Conservation (phyloP, 2,113 vertebrate species). For the Lagopus leucura region DNA sequence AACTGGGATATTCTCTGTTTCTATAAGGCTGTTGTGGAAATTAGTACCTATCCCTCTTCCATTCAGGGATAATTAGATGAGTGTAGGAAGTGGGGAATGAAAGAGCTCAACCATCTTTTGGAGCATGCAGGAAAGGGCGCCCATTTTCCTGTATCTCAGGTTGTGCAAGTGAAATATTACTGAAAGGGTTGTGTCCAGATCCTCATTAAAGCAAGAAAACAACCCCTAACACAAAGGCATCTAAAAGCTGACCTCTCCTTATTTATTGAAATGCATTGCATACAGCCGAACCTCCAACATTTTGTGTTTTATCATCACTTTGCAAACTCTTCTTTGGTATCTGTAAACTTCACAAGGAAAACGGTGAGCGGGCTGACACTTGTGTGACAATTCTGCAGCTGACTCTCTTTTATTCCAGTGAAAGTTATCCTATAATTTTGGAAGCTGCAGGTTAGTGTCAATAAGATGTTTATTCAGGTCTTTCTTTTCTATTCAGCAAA, state of each 20-base stretch:
- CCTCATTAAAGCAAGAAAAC: background rate
- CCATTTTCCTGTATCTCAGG: background rate
- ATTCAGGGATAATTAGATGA: background rate
- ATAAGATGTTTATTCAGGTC: background rate
- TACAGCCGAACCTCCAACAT: background rate
- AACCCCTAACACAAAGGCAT: background rate
- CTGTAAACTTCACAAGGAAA: background rate
- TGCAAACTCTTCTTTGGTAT: background rate
- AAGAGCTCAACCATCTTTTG: background rate
- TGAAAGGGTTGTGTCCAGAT: background rate
- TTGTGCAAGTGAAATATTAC: rapidly evolving
- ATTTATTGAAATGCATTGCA: background rate
- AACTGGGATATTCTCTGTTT: too few relatives aligned
- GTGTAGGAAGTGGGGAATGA: background rate
- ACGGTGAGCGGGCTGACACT: background rate
- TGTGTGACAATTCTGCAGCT: background rate
- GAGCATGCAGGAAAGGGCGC: background rate
- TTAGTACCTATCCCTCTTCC: background rate
- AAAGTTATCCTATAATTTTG: background rate
- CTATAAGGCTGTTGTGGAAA: background rate
- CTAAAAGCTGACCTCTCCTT: background rate
- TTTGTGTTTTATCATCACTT: background rate
- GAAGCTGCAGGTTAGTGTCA: background rate
- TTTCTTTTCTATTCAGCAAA: background rate
- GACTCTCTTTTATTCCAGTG: background rate